Evolutionary conservation across 2,113 vertebrate species (phyloP).

Genomic region (Macroglossus sobrinus): DNA sequence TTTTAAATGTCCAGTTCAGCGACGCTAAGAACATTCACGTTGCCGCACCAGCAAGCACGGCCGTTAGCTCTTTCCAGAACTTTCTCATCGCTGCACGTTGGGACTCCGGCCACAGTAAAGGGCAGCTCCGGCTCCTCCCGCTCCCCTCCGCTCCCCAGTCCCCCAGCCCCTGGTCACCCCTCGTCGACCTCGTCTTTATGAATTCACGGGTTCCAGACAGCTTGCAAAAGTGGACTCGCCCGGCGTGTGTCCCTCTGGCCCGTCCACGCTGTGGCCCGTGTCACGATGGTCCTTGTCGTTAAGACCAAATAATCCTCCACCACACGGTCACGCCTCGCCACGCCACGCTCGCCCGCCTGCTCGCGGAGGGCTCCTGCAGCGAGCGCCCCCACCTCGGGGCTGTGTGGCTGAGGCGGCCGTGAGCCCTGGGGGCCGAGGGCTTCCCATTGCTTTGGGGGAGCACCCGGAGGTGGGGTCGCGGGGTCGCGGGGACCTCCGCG

Average conservation of each 20-base stretch:
- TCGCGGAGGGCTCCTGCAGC: accelerated
- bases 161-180: background rate
- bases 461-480: background rate
- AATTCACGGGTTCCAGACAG: background rate
- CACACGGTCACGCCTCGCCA: accelerated
- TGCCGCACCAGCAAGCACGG: accelerated
- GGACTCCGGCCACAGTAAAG: background rate
- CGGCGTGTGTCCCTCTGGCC: background rate
- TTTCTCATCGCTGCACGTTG: background rate
- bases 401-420: accelerated
- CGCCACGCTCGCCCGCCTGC: no score
- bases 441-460: background rate
- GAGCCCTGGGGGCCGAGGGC: accelerated
- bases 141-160: accelerated
- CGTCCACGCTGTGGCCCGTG: accelerated
- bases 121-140: no score
- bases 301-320: background rate
- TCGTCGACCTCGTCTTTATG: background rate
- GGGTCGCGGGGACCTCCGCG: accelerated
- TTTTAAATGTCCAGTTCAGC: background rate
- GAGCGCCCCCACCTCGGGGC: background rate
- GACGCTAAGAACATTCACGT: no score
- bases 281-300: background rate
- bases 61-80: background rate
- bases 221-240: no score